These are phyloP conservation scores for Nothura maculosa DNA, from an alignment of 2,797 vertebrate genomes.

Conservation along the genomic window DNA sequence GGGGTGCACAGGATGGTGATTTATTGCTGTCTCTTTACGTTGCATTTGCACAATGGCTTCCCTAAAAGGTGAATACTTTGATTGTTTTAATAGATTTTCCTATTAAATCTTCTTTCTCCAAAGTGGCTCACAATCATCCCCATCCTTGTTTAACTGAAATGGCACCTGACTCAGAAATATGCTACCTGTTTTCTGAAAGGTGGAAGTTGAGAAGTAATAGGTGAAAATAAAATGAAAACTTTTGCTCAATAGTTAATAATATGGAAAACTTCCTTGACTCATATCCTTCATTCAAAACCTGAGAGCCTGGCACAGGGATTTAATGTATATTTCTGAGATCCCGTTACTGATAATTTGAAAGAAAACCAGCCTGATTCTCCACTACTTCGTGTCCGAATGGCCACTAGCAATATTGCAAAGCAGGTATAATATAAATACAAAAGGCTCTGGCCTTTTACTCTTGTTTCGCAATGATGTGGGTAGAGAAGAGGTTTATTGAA, in stretches of 20 bases:
- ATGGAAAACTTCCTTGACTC: neutral
- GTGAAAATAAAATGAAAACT: slow-evolving; percentile 6
- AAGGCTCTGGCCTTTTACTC: neutral
- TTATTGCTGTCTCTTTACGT: slow-evolving; percentile 80
- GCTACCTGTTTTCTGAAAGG: neutral
- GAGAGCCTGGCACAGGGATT: neutral
- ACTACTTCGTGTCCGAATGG: too few relatives aligned
- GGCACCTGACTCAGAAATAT: neutral
- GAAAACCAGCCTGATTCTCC: neutral
- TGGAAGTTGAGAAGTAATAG: neutral
- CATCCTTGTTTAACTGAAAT: neutral
- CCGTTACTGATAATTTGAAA: neutral
- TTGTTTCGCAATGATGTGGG: neutral
- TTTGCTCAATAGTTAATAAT: neutral
- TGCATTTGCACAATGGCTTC: slow-evolving; percentile 75
- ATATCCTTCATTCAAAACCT: neutral
- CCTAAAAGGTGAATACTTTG: slow-evolving; percentile 74
- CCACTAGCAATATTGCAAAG: neutral
- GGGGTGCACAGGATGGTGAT: slow-evolving; percentile 82
- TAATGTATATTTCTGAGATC: neutral
- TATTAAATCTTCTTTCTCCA: slow-evolving; percentile 60
- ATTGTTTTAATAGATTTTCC: slow-evolving; percentile 68
- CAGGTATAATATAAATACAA: too few relatives aligned
- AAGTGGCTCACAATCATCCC: slow-evolving; percentile 3
- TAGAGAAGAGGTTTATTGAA: neutral